These are phyloP conservation scores for Hydroisotoma schaefferi DNA, from an alignment of 2,888 invertebrate species.

Conservation along the genomic window DNA sequence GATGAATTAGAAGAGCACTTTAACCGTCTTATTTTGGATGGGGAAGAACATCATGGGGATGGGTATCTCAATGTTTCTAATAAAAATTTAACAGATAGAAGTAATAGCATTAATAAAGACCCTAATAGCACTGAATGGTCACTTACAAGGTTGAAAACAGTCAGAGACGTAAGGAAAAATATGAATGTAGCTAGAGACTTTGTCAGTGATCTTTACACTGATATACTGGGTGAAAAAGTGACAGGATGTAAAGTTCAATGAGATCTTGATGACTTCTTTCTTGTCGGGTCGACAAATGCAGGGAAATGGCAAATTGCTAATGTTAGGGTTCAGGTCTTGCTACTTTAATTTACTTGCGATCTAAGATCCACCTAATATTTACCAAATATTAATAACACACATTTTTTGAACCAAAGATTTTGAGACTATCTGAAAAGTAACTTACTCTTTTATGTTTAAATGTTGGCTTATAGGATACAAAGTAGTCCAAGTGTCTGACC, in stretches of 20 bases:
- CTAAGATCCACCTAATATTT: no score
- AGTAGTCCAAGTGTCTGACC: no score
- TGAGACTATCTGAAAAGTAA: no score
- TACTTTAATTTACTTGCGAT: no score
- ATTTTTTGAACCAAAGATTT: not conserved
- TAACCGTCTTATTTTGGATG: constrained; percentile 11
- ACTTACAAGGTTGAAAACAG: constrained; percentile 33
- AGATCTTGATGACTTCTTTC: not conserved
- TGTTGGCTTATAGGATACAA: no score
- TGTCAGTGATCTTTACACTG: constrained; percentile 36
- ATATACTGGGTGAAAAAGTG: constrained; percentile 33
- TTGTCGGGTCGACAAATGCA: not conserved
- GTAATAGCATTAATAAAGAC: not conserved
- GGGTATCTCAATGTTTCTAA: not conserved
- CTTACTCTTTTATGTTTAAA: no score
- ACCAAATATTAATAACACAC: not conserved
- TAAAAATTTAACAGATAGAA: not conserved
- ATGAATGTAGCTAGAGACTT: constrained; percentile 31
- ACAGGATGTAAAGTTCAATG: constrained; percentile 25
- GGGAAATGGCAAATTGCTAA: no score
- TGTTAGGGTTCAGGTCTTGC: no score
- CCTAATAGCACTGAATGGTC: constrained; percentile 36
- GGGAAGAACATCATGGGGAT: not conserved
- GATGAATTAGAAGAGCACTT: constrained; percentile 36
- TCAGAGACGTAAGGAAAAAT: constrained; percentile 29